These are phyloP conservation scores for Cyanoderma ruficeps DNA, from an alignment of 2,113 vertebrate species.

Conservation along the genomic window DNA sequence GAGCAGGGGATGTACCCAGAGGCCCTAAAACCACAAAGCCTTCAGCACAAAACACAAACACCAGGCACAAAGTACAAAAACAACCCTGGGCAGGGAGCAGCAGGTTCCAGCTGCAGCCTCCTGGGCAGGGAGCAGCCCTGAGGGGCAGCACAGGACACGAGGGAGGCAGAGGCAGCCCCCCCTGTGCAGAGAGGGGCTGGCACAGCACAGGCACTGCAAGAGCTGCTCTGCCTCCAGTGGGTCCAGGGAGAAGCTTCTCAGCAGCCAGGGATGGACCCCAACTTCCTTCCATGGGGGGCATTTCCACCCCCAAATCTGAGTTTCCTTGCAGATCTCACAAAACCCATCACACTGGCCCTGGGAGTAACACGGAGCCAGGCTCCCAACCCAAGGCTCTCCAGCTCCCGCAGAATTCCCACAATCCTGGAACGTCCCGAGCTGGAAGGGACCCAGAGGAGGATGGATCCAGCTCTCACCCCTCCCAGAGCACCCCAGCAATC, in stretches of 20 bases:
- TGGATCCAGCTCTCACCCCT: fast-evolving
- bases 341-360: fast-evolving
- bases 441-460: background rate
- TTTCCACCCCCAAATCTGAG: background rate
- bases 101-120: background rate
- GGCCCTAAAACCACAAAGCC: background rate
- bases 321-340: fast-evolving
- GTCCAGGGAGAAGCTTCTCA: too few relatives aligned
- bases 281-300: background rate
- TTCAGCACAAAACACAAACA: background rate
- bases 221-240: background rate
- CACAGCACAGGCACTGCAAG: background rate
- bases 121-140: fast-evolving
- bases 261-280: background rate
- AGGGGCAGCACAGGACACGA: fast-evolving
- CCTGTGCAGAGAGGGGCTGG: background rate
- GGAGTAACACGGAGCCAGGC: fast-evolving
- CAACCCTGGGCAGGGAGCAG: fast-evolving
- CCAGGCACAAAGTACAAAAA: background rate
- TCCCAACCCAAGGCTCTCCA: fast-evolving
- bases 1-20: background rate
- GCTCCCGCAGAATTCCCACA: background rate
- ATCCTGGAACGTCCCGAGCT: fast-evolving
- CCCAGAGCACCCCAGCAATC: background rate
- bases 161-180: background rate